Conservation (phyloP, 1,140 invertebrate species). For the Leguminivora glycinivorella region DNA sequence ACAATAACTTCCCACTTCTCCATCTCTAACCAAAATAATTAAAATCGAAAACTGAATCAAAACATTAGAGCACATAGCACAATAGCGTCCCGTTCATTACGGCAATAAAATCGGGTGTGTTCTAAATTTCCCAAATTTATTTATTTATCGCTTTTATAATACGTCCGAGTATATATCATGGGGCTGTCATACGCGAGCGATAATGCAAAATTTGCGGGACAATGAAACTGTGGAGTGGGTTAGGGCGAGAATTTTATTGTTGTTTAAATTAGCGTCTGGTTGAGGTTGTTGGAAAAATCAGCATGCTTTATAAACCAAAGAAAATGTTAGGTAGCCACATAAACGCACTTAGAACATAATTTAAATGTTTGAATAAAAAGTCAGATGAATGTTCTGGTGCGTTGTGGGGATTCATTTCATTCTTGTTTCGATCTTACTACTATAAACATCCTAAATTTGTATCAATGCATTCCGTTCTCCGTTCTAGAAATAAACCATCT, state of each 20-base stretch:
- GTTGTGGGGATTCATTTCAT: too few species aligned
- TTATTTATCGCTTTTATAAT: conserved; percentile 78
- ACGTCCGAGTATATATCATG: conserved; percentile 73
- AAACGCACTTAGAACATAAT: too few species aligned
- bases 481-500: too few species aligned
- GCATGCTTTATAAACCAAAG: too few species aligned
- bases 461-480: too few species aligned
- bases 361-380: too few species aligned
- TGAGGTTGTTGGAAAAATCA: not conserved
- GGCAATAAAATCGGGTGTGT: conserved; percentile 63
- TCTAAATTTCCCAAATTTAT: conserved; percentile 75
- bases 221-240: conserved; percentile 42
- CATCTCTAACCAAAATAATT: not conserved
- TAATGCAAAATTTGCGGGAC: conserved; percentile 71
- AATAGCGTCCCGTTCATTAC: conserved; percentile 59
- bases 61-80: conserved; percentile 35
- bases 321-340: too few species aligned
- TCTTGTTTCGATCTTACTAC: too few species aligned
- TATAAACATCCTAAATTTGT: too few species aligned
- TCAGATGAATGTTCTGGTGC: too few species aligned
- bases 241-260: not conserved
- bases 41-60: conserved; percentile 15
- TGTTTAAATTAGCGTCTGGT: not conserved
- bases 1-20: too few species aligned
- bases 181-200: conserved; percentile 69